Base-by-base conservation (phyloP, 2,888 invertebrate genomes). In the Brachylomia viminalis region DNA sequence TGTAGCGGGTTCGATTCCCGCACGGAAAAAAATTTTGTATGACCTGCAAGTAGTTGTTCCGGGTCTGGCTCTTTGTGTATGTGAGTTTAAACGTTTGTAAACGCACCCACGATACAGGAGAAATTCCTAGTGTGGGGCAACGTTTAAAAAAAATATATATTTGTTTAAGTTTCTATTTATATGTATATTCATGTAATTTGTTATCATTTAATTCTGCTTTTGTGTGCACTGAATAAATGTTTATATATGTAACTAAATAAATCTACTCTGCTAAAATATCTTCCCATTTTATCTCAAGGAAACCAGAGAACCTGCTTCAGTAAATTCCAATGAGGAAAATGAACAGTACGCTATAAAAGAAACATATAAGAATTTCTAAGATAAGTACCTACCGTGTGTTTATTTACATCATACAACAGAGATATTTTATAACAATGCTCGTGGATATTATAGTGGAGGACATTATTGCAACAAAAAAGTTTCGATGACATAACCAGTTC, bases 311-410 rank as follows among this genome's bases (percentile, higher is more conserved):
- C 10, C 10, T 27, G 15, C 15, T 71, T 30, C 10, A 27, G 20
- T 45, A 23, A 23, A 52, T 67, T 45, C 23, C 38, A 45, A 49
- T 30, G 13, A 33, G 62, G n/a, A 77, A 64, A 77, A 71, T n/a
- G 15, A 42, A 56, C 13, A 33, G 33, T 15, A 64, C 10, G 15
- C 27, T 17, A 15, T 58, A 72, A 66, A 79, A 79, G 11, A 72
- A 38, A 79, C 38, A 33, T 52, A 59, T 8, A 5, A 45, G 30
- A 49, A 72, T 79, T 77, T 33, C n/a, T n/a, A n/a, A 42, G 70
- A 71, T 64, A 13, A 42, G 47, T 27, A 47, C 17, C 23, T 17
- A 27, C 30, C 33, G 17, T 72, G 33, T 65, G 11, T 58, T 62
- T 64, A 64, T 64, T 49, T 42, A 27, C 64, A 47, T 70, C 27